Conservation (phyloP, 2,888 invertebrate genomes). For the Trichacis sp. region DNA sequence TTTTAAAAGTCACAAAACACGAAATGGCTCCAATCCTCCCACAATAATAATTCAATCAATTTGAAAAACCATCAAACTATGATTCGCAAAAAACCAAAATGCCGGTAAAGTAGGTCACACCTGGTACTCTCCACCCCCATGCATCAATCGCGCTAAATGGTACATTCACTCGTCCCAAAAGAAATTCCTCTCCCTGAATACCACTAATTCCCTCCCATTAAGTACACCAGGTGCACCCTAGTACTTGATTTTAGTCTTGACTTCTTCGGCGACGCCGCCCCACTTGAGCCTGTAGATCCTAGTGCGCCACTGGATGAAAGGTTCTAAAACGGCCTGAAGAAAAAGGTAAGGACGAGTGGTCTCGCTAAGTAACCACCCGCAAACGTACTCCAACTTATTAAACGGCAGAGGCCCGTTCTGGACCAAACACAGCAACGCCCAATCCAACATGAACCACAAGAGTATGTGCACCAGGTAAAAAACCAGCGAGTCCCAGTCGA, state of each 20-base stretch:
- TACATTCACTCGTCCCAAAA: too few relatives aligned
- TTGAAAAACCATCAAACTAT: too few relatives aligned
- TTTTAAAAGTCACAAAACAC: too few relatives aligned
- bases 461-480: conserved; percentile 94
- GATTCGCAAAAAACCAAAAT: too few relatives aligned
- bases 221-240: background rate
- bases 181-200: too few relatives aligned
- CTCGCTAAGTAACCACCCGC: conserved; percentile 96
- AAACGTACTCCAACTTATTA: conserved; percentile 93
- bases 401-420: conserved; percentile 95
- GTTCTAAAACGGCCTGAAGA: conserved; percentile 86
- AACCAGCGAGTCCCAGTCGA: conserved; percentile 89
- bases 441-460: conserved; percentile 85
- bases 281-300: conserved; percentile 91
- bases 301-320: conserved; percentile 93
- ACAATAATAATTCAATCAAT: too few relatives aligned
- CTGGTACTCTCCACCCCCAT: too few relatives aligned
- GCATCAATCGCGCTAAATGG: too few relatives aligned
- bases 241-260: conserved; percentile 79
- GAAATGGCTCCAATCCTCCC: too few relatives aligned
- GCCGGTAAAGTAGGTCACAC: too few relatives aligned
- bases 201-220: background rate
- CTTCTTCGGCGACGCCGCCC: conserved; percentile 95
- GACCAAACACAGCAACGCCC: conserved; percentile 88
- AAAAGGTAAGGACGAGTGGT: conserved; percentile 91